phyloP scores from a whole-genome alignment of 2,113 vertebrate species.

The Haliaeetus leucogaster region DNA sequence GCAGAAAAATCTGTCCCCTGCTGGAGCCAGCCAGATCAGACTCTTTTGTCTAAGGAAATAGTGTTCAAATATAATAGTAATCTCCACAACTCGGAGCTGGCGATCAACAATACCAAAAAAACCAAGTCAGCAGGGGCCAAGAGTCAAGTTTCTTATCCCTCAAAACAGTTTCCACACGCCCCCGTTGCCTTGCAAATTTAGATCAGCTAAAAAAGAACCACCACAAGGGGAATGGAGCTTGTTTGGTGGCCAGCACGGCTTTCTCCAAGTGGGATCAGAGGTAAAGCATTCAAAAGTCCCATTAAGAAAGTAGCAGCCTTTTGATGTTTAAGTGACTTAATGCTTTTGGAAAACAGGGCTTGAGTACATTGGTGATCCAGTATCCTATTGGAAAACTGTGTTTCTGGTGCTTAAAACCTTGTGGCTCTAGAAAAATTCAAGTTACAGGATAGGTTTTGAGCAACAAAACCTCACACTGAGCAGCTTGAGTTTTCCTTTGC shows the following conservation, averaged over 20 bases:
- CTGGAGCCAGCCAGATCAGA: neutral
- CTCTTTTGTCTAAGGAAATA: neutral
- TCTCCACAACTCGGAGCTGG: neutral
- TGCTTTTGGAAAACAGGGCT: neutral
- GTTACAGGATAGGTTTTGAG: neutral
- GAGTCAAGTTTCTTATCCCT: neutral
- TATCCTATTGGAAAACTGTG: neutral
- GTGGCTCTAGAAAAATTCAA: neutral
- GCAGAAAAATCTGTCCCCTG: neutral
- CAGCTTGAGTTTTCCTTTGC: neutral
- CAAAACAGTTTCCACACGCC: neutral
- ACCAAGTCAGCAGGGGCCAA: neutral
- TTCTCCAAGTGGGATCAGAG: neutral
- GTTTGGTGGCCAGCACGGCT: neutral
- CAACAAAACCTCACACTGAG: neutral
- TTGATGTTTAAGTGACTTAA: neutral
- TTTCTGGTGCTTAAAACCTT: neutral
- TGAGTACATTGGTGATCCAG: neutral
- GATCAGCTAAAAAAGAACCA: neutral
- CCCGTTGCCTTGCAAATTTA: neutral
- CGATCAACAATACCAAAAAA: neutral
- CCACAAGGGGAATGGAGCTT: neutral
- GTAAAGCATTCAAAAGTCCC: neutral
- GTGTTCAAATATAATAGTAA: neutral
- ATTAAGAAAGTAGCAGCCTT: neutral